Evolutionary conservation across 2,113 vertebrate genomes (phyloP).

Genomic region (Petroica traversi): DNA sequence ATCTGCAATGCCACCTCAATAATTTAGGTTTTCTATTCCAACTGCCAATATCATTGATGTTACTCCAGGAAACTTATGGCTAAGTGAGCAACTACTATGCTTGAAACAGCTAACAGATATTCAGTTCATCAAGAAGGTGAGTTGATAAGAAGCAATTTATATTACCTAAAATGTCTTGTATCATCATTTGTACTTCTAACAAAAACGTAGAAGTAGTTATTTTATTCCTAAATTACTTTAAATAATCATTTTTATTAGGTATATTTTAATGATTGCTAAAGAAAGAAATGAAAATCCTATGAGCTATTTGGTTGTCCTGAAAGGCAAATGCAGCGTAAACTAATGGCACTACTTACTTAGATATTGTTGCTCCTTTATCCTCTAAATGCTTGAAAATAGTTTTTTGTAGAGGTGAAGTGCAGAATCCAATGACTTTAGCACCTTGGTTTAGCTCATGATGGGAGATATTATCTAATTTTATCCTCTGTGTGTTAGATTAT

Average conservation of each 20-base stretch:
- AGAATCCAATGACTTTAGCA: background rate
- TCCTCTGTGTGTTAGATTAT: background rate
- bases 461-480: slow-evolving; percentile 11
- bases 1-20: background rate
- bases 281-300: background rate
- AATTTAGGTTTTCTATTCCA: background rate
- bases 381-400: slow-evolving; percentile 14
- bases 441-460: background rate
- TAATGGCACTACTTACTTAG: background rate
- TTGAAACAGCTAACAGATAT: background rate
- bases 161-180: background rate
- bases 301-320: background rate
- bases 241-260: background rate
- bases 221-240: background rate
- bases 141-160: background rate
- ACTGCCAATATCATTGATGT: background rate
- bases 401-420: background rate
- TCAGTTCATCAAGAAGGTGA: background rate
- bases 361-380: background rate
- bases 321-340: background rate
- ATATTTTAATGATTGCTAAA: background rate
- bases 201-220: background rate
- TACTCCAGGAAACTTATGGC: background rate
- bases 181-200: background rate
- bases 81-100: background rate